Evolutionary conservation across 2,888 invertebrate species (phyloP).

Genomic region (Archaeoteleia sp.): DNA sequence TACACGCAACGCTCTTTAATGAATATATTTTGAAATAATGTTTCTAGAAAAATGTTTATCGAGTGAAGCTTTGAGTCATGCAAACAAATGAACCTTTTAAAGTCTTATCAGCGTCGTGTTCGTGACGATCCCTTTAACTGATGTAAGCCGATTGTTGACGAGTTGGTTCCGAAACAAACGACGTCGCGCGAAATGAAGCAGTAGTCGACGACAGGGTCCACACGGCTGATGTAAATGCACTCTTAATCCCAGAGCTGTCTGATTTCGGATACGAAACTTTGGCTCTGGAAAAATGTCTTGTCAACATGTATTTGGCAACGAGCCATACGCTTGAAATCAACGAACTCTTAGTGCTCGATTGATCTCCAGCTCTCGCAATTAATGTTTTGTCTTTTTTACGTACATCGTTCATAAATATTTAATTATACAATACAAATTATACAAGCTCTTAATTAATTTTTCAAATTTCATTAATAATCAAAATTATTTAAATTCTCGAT

Average conservation of each 20-base stretch:
- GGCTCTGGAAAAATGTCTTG: slow-evolving; percentile 45
- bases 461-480: no score
- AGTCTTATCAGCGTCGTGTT: slow-evolving; percentile 36
- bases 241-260: slow-evolving; percentile 50
- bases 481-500: no score
- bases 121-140: slow-evolving; percentile 38
- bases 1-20: no score
- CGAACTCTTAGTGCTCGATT: slow-evolving; percentile 26
- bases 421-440: neutral
- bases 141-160: slow-evolving; percentile 50
- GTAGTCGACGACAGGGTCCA: slow-evolving; percentile 38
- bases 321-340: slow-evolving; percentile 52
- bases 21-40: no score
- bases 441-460: no score
- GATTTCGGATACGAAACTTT: slow-evolving; percentile 40
- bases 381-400: slow-evolving; percentile 12
- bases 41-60: no score
- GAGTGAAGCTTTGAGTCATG: neutral
- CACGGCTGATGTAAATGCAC: slow-evolving; percentile 43
- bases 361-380: slow-evolving; percentile 28
- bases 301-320: slow-evolving; percentile 60
- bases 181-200: slow-evolving; percentile 41
- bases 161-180: slow-evolving; percentile 40
- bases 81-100: slow-evolving; percentile 33
- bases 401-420: neutral